Percentiles rank a stretch among this genome's conserved stretches.
Conservation (phyloP, 2,797 vertebrate genomes). For the Petrocephalus schoutedeni region DNA sequence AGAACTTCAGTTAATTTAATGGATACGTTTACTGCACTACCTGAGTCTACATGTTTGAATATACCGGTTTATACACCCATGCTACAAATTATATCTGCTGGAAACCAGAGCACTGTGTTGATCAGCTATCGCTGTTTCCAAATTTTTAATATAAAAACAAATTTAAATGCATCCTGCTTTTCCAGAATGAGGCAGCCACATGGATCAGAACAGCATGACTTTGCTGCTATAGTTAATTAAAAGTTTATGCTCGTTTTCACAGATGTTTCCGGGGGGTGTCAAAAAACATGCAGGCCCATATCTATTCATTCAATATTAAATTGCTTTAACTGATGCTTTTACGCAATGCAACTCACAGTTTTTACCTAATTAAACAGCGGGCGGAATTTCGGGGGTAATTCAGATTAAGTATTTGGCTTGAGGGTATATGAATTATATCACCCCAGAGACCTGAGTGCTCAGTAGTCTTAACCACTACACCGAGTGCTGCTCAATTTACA, state of each 20-base stretch:
- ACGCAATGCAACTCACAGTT: not conserved
- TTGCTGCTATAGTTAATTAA: not conserved
- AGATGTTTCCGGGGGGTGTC: not conserved
- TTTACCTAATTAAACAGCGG: conserved; percentile 4
- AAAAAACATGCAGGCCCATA: not conserved
- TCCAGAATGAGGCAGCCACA: not conserved
- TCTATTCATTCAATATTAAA: not conserved
- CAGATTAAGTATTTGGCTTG: not conserved
- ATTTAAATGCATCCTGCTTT: not conserved
- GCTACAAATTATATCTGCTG: not conserved
- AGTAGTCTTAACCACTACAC: not conserved
- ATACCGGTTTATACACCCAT: not conserved
- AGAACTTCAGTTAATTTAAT: not conserved
- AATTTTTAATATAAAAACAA: conserved; percentile 4
- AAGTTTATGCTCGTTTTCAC: not conserved
- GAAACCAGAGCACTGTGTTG: not conserved
- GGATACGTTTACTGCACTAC: not conserved
- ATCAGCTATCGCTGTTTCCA: not conserved
- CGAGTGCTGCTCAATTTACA: not conserved
- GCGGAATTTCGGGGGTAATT: not conserved
- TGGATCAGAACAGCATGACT: not conserved
- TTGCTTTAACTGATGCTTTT: not conserved
- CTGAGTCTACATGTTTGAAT: not conserved
- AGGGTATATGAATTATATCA: not conserved
- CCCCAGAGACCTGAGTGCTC: not conserved